Evolutionary conservation across 2,888 invertebrate genomes (phyloP).

Genomic region (Scaptomyza flava): DNA sequence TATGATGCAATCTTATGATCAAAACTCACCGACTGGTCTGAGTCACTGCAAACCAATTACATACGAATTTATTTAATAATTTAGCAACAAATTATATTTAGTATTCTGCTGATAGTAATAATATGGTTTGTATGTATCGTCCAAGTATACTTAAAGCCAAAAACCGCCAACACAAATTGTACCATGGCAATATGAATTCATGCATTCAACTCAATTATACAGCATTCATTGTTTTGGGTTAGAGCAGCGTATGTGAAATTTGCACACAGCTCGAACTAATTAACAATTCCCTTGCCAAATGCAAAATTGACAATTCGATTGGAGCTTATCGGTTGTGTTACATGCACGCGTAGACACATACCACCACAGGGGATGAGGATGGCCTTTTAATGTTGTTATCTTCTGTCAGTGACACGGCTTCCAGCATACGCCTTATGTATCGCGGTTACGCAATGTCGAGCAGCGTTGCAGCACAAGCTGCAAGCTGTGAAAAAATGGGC

Average conservation of each 20-base stretch:
- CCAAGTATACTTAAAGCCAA: too few relatives aligned
- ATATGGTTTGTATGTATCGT: not conserved
- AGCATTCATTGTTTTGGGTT: not conserved
- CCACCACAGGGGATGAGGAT: not conserved
- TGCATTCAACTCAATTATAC: too few relatives aligned
- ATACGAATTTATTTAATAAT: not conserved
- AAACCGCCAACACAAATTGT: not conserved
- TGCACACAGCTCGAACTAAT: not conserved
- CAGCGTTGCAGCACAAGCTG: slow-evolving; percentile 14
- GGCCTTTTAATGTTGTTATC: slow-evolving; percentile 58
- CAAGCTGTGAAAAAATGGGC: slow-evolving; percentile 24
- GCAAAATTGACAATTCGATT: not conserved
- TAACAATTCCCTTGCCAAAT: slow-evolving; percentile 10
- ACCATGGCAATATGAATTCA: too few relatives aligned
- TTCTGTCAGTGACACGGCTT: slow-evolving; percentile 56
- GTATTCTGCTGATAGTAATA: not conserved
- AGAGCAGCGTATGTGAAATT: not conserved
- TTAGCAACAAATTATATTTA: not conserved
- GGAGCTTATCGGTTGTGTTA: slow-evolving; percentile 6
- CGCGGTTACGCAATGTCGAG: slow-evolving; percentile 54
- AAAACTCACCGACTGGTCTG: not conserved
- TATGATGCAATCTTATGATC: slow-evolving; percentile 3
- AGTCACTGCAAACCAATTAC: not conserved
- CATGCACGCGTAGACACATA: slow-evolving; percentile 1
- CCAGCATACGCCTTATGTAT: slow-evolving; percentile 38